Percentiles rank a stretch among this genome's conserved stretches.
phyloP scores from a whole-genome alignment of 1,140 invertebrate species.

The Drosophila triauraria region DNA sequence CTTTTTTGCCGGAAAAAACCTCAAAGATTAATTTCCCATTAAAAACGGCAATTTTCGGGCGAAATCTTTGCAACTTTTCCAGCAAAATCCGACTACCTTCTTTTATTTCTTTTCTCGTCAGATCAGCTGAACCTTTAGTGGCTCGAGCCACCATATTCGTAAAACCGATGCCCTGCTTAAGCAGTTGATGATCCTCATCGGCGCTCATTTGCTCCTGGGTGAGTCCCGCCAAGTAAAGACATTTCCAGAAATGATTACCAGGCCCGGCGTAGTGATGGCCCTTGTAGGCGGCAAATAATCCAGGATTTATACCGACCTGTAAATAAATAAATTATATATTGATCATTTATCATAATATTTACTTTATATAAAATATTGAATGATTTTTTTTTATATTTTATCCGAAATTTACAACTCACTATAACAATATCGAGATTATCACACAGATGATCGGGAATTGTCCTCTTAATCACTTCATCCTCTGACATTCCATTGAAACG shows the following conservation, averaged over 20 bases:
- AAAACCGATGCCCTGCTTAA: slow-evolving; percentile 98
- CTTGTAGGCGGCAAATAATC: slow-evolving; percentile 98
- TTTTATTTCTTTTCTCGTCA: slow-evolving; percentile 98
- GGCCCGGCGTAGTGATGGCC: slow-evolving; percentile 99
- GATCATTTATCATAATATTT: neutral
- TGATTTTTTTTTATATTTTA: neutral
- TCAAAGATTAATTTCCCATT: slow-evolving; percentile 99
- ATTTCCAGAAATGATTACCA: slow-evolving; percentile 99
- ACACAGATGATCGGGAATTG: slow-evolving; percentile 96
- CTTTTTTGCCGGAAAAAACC: slow-evolving; percentile 98
- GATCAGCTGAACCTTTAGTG: slow-evolving; percentile 97
- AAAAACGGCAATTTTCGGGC: slow-evolving; percentile 98
- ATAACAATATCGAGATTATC: slow-evolving; percentile 98
- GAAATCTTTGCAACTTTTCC: slow-evolving; percentile 96
- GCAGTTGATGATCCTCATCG: slow-evolving; percentile 96
- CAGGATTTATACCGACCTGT: slow-evolving; percentile 99
- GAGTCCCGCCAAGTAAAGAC: slow-evolving; percentile 96
- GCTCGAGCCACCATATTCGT: slow-evolving; percentile 98
- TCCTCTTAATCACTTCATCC: slow-evolving; percentile 96
- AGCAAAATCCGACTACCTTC: slow-evolving; percentile 96
- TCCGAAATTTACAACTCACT: slow-evolving; percentile 90
- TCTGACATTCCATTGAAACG: slow-evolving; percentile 98
- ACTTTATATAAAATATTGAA: neutral
- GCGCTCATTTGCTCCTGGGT: slow-evolving; percentile 98
- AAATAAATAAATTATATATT: slow-evolving; percentile 1